Evolutionary conservation across 2,888 invertebrate species (phyloP), one percentile per base, ranked within the genome.

Genomic region (Tenthredo scrophulariae): DNA sequence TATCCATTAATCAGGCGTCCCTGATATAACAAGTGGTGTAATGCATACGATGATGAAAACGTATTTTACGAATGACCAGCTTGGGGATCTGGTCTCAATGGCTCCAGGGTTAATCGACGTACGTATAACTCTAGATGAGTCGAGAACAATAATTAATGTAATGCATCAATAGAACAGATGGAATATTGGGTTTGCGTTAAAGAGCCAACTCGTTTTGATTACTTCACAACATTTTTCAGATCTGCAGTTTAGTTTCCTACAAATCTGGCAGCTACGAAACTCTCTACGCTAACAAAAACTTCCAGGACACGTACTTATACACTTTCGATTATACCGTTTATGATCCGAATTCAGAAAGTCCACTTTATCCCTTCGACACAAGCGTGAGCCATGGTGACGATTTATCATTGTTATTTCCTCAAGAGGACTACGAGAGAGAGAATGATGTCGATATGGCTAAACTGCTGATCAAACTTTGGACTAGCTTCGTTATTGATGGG

Each of bases 261-360:
- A 83, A 83, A n/a, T 40, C 67, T 13, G 43, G 46, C 15, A 29
- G 40, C 29, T 67, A 46, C 46, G 43, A 46, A 26, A 83, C 33
- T 26, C 18, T 83, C 7, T 4, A 26, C 1, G 67, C 29, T 15
- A 83, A 83, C 46, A 83, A 40, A 26, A 18, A 13, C 0, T 67
- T 67, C 1, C 87, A 91, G 2, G 89, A 91, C 2, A 93, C 94
- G 1, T 95, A 93, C 89, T 89, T 94, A 37, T 95, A 95, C 87
- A 93, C 94, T 74, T 95, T 95, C 86, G 94, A 94, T 87, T 94
- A 94, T 87, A 91, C 91, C 80, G 94, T n/a, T 3, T 58, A 54
- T 7, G 58, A 79, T 58, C 40, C 79, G 29, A 37, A 43, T 26
- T 46, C 92, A 75, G 88, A 89, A 2, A 92, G 93, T 62, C 88